Percentiles rank a stretch among this genome's conserved stretches.
phyloP scores from a whole-genome alignment of 2,797 vertebrate genomes.

The Diceros bicornis region DNA sequence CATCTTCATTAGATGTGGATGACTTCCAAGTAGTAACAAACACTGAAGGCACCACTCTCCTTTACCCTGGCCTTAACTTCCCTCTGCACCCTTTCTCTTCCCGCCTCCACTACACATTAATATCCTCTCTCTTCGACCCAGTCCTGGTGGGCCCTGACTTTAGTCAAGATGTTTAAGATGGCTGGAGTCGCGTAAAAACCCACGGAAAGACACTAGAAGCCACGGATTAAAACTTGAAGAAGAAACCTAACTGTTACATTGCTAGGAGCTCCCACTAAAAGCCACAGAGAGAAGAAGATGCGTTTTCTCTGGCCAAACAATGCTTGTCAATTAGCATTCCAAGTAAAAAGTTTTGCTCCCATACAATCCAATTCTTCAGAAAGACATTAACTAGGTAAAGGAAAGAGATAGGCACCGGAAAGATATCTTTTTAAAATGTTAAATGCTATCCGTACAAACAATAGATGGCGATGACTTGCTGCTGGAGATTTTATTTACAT shows the following conservation, averaged over 20 bases:
- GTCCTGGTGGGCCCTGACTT: not conserved
- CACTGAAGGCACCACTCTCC: not conserved
- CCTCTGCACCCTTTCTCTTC: not conserved
- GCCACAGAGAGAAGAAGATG: not conserved
- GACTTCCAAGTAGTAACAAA: not conserved
- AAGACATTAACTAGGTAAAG: not conserved
- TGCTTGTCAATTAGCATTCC: not conserved
- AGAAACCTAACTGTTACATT: not conserved
- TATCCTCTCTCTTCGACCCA: not conserved
- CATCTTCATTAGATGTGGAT: not conserved
- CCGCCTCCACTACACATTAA: too few relatives aligned
- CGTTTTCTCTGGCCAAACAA: not conserved
- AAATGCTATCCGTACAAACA: not conserved
- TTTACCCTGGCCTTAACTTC: not conserved
- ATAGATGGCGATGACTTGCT: not conserved
- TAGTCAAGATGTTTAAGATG: not conserved
- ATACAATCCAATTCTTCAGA: not conserved
- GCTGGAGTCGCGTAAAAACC: not conserved
- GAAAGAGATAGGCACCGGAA: not conserved
- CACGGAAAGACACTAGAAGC: not conserved
- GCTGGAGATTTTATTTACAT: constrained; percentile 16
- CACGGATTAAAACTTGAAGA: not conserved
- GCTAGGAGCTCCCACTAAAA: not conserved
- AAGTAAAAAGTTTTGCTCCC: not conserved
- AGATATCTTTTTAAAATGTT: not conserved